These are phyloP conservation scores for Scaptomyza cyrtandrae DNA, from an alignment of 2,888 invertebrate species.

Conservation along the genomic window DNA sequence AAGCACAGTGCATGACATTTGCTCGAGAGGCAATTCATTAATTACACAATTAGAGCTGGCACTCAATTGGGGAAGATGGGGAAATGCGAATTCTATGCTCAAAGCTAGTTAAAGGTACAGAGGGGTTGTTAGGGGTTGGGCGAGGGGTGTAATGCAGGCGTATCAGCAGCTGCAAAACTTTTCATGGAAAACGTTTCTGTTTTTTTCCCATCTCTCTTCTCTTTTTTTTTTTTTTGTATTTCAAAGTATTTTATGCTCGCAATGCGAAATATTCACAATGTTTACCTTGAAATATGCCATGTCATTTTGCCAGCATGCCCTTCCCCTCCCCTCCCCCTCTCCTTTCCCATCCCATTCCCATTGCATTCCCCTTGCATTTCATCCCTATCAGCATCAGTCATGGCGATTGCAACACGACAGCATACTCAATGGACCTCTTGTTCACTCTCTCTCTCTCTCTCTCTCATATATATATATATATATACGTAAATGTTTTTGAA, in stretches of 20 bases:
- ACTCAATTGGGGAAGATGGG: constrained; percentile 24
- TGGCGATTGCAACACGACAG: constrained; percentile 36
- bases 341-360: not conserved
- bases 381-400: not conserved
- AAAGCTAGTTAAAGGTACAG: not conserved
- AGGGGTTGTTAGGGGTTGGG: too few species aligned
- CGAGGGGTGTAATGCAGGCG: not conserved
- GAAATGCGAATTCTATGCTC: not conserved
- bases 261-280: constrained; percentile 60
- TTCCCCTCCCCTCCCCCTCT: not conserved
- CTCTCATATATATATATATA: too few species aligned
- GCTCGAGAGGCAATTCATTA: constrained; percentile 67
- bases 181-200: constrained; percentile 16
- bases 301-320: constrained; percentile 53
- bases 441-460: not conserved
- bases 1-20: constrained; percentile 21
- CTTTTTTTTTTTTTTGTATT: not conserved
- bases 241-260: constrained; percentile 33
- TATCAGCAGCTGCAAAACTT: constrained; percentile 22
- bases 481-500: not conserved
- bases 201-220: not conserved
- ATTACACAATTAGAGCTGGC: constrained; percentile 75
- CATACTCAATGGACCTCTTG: constrained; percentile 34
- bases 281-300: constrained; percentile 78
- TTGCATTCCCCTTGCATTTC: not conserved